phyloP scores from a whole-genome alignment of 2,888 invertebrate species.

The Unio delphinus region DNA sequence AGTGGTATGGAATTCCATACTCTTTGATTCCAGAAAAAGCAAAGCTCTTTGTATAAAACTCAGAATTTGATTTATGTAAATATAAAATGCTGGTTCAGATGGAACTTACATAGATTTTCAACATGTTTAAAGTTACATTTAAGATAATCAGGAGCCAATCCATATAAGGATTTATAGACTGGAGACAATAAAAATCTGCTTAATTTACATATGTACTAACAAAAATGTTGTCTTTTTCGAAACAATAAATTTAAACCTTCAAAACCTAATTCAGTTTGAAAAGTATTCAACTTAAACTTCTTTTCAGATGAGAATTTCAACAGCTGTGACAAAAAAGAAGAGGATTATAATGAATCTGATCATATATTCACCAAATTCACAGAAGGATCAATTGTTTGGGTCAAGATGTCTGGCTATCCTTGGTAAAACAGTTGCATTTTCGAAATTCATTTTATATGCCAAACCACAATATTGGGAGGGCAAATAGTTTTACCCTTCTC shows the following conservation, averaged over 20 bases:
- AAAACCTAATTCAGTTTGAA: background rate
- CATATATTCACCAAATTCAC: slow-evolving; percentile 77
- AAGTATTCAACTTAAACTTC: background rate
- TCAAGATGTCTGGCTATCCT: slow-evolving; percentile 77
- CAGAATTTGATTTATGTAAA: too few relatives aligned
- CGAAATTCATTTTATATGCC: background rate
- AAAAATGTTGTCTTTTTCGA: too few relatives aligned
- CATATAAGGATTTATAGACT: slow-evolving; percentile 2
- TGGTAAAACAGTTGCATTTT: slow-evolving; percentile 71
- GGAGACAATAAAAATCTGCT: background rate
- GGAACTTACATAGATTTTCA: too few relatives aligned
- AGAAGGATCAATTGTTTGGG: slow-evolving; percentile 81
- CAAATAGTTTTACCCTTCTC: background rate
- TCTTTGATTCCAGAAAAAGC: too few relatives aligned
- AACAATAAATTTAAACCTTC: background rate
- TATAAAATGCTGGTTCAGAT: too few relatives aligned
- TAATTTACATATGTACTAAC: too few relatives aligned
- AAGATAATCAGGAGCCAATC: background rate
- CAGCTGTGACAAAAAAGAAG: slow-evolving; percentile 75
- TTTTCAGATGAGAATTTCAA: slow-evolving; percentile 66
- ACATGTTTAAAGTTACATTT: too few relatives aligned
- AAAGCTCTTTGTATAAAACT: too few relatives aligned
- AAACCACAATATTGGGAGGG: too few relatives aligned
- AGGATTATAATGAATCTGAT: slow-evolving; percentile 71
- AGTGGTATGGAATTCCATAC: too few relatives aligned